These are phyloP conservation scores for Cottoperca gobio DNA, from an alignment of 2,797 vertebrate genomes.

Conservation along the genomic window DNA sequence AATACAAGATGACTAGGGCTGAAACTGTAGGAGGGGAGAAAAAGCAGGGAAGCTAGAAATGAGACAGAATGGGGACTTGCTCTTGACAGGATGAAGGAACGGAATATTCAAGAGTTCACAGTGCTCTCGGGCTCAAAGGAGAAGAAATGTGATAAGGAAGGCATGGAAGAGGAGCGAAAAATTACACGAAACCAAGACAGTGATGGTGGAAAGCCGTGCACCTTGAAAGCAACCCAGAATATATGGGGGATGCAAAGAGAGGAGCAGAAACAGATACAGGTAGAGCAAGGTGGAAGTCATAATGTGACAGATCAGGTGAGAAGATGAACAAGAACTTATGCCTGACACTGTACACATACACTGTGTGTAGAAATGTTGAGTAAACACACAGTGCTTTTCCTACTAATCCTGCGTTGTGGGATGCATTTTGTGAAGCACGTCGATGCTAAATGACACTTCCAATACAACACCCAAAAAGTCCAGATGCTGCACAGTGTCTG, in stretches of 20 bases:
- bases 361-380: background rate
- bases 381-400: background rate
- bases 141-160: constrained; percentile 36
- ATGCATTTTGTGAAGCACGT: background rate
- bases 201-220: constrained; percentile 7
- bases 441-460: background rate
- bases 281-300: background rate
- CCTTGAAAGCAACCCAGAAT: constrained; percentile 13
- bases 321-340: background rate
- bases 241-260: background rate
- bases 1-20: constrained; percentile 27
- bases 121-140: constrained; percentile 48
- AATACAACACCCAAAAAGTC: background rate
- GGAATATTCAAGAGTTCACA: constrained; percentile 63
- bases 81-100: constrained; percentile 63
- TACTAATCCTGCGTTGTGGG: background rate
- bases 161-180: constrained; percentile 12
- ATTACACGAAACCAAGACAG: constrained; percentile 22
- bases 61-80: constrained; percentile 75
- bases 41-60: constrained; percentile 45
- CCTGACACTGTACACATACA: background rate
- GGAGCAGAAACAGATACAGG: background rate
- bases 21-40: constrained; percentile 39
- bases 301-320: constrained; percentile 7
- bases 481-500: background rate